These are phyloP conservation scores for Stenoptilia bipunctidactyla DNA, from an alignment of 2,888 invertebrate species.

Conservation along the genomic window DNA sequence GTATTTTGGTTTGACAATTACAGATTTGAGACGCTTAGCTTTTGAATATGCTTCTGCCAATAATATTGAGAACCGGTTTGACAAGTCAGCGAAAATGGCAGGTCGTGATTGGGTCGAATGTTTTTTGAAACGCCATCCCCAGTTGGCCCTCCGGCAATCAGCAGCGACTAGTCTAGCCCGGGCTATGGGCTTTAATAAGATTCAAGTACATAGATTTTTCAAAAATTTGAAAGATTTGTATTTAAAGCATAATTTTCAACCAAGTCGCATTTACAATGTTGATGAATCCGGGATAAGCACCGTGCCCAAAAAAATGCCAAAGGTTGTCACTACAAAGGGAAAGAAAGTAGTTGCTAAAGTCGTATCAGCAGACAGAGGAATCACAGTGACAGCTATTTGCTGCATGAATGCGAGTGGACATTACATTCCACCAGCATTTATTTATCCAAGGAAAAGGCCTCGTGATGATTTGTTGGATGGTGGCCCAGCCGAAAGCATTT, in stretches of 20 bases:
- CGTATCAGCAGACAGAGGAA: slow-evolving; percentile 4
- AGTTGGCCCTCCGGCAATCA: slow-evolving; percentile 5
- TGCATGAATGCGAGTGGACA: slow-evolving; percentile 4
- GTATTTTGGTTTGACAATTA: slow-evolving; percentile 6
- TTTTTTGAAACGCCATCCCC: slow-evolving; percentile 7
- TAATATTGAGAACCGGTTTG: slow-evolving; percentile 7
- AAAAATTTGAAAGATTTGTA: not conserved
- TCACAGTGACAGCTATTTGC: slow-evolving; percentile 1
- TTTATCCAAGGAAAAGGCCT: slow-evolving; percentile 2
- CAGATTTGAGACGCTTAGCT: slow-evolving; percentile 5
- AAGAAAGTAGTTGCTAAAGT: slow-evolving; percentile 5
- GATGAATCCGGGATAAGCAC: slow-evolving; percentile 8
- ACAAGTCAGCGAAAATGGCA: slow-evolving; percentile 5
- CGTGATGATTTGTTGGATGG: slow-evolving; percentile 2
- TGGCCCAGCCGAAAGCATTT: slow-evolving; percentile 2
- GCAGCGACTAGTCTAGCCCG: slow-evolving; percentile 6
- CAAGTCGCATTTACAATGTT: slow-evolving; percentile 6
- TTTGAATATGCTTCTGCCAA: slow-evolving; percentile 6
- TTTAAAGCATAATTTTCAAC: not conserved
- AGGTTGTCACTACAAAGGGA: slow-evolving; percentile 6
- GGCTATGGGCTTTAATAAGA: slow-evolving; percentile 8
- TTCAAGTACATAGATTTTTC: not conserved
- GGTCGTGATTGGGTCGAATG: slow-evolving; percentile 6
- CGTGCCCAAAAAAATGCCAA: slow-evolving; percentile 9
- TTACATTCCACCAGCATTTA: slow-evolving; percentile 6